Evolutionary conservation across 2,113 vertebrate genomes (phyloP).

Genomic region (Psophia crepitans): DNA sequence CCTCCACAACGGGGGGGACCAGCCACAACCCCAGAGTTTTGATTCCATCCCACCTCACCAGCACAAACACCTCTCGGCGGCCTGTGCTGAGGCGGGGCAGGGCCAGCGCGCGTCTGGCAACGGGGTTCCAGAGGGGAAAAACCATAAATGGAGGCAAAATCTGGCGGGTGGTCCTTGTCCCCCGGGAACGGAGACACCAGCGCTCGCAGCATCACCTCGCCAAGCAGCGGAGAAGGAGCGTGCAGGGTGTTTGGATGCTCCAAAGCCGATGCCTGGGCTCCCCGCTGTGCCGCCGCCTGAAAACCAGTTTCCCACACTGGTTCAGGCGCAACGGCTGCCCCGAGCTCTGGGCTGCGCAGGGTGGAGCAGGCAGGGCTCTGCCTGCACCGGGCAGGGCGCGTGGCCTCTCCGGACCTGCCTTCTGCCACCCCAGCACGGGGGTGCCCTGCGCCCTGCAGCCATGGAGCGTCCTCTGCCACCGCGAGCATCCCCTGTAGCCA

Average conservation of each 20-base stretch:
- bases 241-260: background rate
- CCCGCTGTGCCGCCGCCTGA: accelerated
- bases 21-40: accelerated
- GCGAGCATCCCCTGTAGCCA: accelerated
- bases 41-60: background rate
- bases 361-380: background rate
- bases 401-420: background rate
- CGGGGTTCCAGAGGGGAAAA: background rate
- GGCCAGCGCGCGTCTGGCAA: accelerated
- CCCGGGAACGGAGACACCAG: background rate
- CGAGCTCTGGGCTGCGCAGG: accelerated
- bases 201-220: accelerated
- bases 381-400: accelerated
- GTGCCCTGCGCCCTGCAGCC: background rate
- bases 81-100: background rate
- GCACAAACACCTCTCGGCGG: accelerated
- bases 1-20: background rate
- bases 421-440: background rate
- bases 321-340: background rate
- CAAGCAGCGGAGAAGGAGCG: accelerated
- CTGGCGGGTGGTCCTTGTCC: accelerated
- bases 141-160: background rate
- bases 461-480: background rate
- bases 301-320: background rate
- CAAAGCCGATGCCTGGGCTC: background rate